Percentiles rank a stretch among this genome's conserved stretches.
phyloP scores from a whole-genome alignment of 2,797 vertebrate genomes.

The Lepilemur septentrionalis region DNA sequence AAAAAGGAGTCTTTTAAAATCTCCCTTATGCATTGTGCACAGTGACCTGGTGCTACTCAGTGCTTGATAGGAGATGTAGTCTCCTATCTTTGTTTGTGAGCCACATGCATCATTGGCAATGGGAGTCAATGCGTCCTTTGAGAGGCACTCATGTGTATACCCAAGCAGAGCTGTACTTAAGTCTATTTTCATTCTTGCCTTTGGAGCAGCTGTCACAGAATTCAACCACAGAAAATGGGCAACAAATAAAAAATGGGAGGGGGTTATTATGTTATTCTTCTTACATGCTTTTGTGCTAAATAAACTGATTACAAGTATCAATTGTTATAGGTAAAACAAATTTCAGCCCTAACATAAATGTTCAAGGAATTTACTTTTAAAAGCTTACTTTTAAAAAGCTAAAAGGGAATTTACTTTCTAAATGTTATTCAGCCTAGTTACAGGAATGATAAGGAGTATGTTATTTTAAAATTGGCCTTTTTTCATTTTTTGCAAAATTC shows the following conservation, averaged over 20 bases:
- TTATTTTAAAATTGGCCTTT: background rate
- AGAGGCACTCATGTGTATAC: slow-evolving; percentile 30
- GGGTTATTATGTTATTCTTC: slow-evolving; percentile 10
- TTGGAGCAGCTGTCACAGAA: slow-evolving; percentile 36
- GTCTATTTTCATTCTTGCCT: slow-evolving; percentile 36
- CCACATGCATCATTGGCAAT: background rate
- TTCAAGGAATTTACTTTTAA: background rate
- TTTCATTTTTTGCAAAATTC: background rate
- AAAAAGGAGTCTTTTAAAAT: background rate
- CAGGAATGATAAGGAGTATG: background rate
- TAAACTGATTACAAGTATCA: background rate
- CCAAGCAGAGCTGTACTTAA: background rate
- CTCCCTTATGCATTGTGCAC: background rate
- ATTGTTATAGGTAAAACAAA: background rate
- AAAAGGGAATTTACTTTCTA: slow-evolving; percentile 9
- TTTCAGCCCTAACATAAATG: background rate
- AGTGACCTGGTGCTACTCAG: background rate
- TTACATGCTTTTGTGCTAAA: background rate
- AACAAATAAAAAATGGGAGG: background rate
- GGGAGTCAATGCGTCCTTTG: slow-evolving; percentile 18
- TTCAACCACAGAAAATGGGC: background rate
- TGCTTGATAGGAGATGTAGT: background rate
- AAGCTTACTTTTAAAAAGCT: background rate
- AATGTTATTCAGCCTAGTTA: background rate
- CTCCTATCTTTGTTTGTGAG: slow-evolving; percentile 31